Evolutionary conservation across 1,140 invertebrate species (phyloP), one percentile per base, ranked within the genome.

Genomic region (Aethina tumida): DNA sequence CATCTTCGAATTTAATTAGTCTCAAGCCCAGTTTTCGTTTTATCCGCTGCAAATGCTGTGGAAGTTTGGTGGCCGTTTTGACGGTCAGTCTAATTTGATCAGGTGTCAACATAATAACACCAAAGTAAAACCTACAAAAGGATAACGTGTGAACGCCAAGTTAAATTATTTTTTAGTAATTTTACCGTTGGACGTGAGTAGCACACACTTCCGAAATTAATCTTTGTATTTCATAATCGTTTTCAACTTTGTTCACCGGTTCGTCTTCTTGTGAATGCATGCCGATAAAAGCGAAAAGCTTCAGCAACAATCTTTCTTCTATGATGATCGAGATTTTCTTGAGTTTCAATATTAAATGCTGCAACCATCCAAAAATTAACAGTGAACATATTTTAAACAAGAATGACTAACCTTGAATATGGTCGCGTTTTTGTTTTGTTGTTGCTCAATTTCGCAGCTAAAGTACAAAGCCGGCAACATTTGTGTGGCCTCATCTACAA

Each of bases 1-100:
- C 95, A 65, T 98, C 92, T 68, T 98, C 95, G 65, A 99, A 99
- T 50, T 85, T 85, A 20, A 97, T 88, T 5, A 98, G 64, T 15
- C 84, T 90, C 3, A 96, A 70, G 1, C 87, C 86, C 20, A 95
- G 67, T 44, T 84, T 79, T 41, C 81, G 74, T 65, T 97, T 97
- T 5, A 97, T 78, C 33, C 68, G 65, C 41, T 77, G 71, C 29
- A 97, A 67, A 50, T 85, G 76, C 1, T 70, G 57, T 1, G 81
- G 71, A 31, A 97, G 57, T 58, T 88, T 88, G 39, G 75, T 81
- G 1, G 84, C 77, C 6, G 91, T 95, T 13, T 81, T 69, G 44
- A 95, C 85, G 52, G 88, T 93, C 19, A 97, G 63, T 19, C 79
- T 78, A 14, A 95, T 77, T 69, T 74, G 46, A 21, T 77, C 82